phyloP scores from a whole-genome alignment of 2,888 invertebrate genomes.

The Phanerotoma sp. region DNA sequence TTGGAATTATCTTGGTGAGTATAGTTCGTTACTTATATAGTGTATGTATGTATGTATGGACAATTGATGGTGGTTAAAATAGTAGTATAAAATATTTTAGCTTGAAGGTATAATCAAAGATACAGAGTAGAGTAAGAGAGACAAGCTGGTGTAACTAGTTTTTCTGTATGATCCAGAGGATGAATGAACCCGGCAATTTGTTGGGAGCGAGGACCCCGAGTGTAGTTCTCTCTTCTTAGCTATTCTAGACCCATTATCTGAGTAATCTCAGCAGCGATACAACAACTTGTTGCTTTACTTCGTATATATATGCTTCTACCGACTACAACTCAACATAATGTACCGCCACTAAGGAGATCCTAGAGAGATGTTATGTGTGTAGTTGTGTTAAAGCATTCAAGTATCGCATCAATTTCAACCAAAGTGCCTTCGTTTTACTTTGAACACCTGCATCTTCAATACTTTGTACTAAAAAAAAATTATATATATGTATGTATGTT shows the following conservation, averaged over 20 bases:
- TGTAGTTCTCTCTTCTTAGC: background rate
- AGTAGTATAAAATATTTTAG: slow-evolving; percentile 1
- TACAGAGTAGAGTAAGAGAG: slow-evolving; percentile 1
- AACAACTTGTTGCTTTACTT: slow-evolving; percentile 4
- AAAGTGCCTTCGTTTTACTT: background rate
- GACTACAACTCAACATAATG: slow-evolving; percentile 11
- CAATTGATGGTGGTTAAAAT: background rate
- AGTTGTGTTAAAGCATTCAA: too few species aligned
- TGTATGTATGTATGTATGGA: too few species aligned
- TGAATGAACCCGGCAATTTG: slow-evolving; percentile 58
- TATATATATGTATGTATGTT: too few species aligned
- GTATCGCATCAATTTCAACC: too few species aligned
- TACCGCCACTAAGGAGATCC: background rate
- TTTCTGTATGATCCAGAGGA: slow-evolving; percentile 51
- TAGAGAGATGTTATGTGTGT: slow-evolving; percentile 1
- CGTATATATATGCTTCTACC: slow-evolving; percentile 8
- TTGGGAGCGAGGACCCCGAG: slow-evolving; percentile 51
- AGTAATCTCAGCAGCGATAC: slow-evolving; percentile 24
- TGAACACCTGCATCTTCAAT: slow-evolving; percentile 1
- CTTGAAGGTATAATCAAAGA: slow-evolving; percentile 4
- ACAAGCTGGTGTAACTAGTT: slow-evolving; percentile 48
- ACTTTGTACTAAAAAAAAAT: too few species aligned
- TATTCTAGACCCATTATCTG: slow-evolving; percentile 2
- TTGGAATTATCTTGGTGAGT: too few species aligned
- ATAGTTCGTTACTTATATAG: too few species aligned